Percentiles rank a stretch among this genome's conserved stretches.
phyloP scores from a whole-genome alignment of 2,797 vertebrate genomes.

The Diplodus sargus region DNA sequence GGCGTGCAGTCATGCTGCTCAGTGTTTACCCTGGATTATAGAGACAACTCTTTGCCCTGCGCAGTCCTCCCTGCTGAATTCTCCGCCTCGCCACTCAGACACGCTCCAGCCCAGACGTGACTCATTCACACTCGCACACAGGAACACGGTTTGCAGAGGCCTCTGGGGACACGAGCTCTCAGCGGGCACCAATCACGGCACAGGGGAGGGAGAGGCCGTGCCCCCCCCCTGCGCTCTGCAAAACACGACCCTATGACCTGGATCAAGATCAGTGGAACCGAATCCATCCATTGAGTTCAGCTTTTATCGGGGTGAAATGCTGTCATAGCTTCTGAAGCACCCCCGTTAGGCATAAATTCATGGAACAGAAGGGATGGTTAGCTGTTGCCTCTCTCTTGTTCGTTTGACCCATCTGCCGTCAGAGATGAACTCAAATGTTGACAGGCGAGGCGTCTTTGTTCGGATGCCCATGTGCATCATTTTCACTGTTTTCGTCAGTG shows the following conservation, averaged over 20 bases:
- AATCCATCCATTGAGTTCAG: constrained; percentile 57
- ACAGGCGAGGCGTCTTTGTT: constrained; percentile 33
- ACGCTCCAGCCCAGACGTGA: constrained; percentile 80
- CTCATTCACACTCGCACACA: constrained; percentile 77
- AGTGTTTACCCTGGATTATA: constrained; percentile 84
- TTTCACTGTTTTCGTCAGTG: constrained; percentile 15
- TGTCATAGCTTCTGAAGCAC: constrained; percentile 58
- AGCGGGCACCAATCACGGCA: constrained; percentile 63
- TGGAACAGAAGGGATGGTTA: constrained; percentile 44
- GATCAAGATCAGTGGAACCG: constrained; percentile 68
- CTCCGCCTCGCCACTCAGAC: constrained; percentile 81
- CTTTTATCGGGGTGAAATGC: constrained; percentile 67
- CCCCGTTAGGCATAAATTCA: constrained; percentile 52
- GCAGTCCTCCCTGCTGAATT: constrained; percentile 77
- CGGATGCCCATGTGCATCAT: constrained; percentile 22
- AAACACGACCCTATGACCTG: constrained; percentile 76
- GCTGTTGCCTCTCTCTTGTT: constrained; percentile 29
- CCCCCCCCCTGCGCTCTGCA: constrained; percentile 52
- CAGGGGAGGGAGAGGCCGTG: constrained; percentile 44
- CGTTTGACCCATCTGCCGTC: constrained; percentile 66
- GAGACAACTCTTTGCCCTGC: constrained; percentile 77
- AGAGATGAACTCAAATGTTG: constrained; percentile 50
- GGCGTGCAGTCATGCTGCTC: constrained; percentile 82
- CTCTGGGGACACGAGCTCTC: constrained; percentile 65
- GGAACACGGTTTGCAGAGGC: constrained; percentile 63